Evolutionary conservation across 2,888 invertebrate species (phyloP), one percentile per base, ranked within the genome.

Genomic region (Eurois occulta): DNA sequence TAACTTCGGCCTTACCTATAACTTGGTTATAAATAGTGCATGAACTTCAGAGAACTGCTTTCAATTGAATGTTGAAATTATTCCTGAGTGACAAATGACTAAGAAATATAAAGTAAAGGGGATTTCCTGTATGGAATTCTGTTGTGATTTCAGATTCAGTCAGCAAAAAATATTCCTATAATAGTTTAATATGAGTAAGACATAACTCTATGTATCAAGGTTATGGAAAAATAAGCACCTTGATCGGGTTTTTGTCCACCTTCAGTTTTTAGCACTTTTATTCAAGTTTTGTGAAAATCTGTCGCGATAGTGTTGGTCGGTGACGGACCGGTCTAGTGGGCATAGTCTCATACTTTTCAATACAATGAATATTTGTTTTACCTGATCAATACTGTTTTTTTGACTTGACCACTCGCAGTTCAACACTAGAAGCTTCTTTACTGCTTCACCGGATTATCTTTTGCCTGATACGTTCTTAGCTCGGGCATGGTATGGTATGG

Each of bases 21-120:
- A 81, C 32, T 65, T 77, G 69, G 67, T 77, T 8, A 81, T 87
- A 77, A 87, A 87, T 87, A 84, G 65, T 86, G 74, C 38, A 87
- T 78, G 55, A 78, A 75, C 52, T 83, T 78, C 78, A 69, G 1
- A 67, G 87, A 86, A 86, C 1, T 67, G 62, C 60, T 74, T 78
- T 76, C 78, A 65, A 84, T 80, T 68, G 43, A 55, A 75, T 58
- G 52, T 55, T 78, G 35, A 70, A 78, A 80, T 75, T 69, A 74
- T 67, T 72, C 38, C 41, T 41, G 43, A 55, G 41, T 66, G 35
- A 72, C 10, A 11, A 64, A 67, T 74, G 74, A 69, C n/a, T 69
- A 43, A 43, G 10, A 43, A 66, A 3, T 52, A n/a, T 66, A 18
- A 41, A 46, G 24, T 35, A 58, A 68, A 55, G 77, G 79, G 79